Base-by-base conservation (phyloP, 2,888 invertebrate genomes). In the Campopleginae sp. region DNA sequence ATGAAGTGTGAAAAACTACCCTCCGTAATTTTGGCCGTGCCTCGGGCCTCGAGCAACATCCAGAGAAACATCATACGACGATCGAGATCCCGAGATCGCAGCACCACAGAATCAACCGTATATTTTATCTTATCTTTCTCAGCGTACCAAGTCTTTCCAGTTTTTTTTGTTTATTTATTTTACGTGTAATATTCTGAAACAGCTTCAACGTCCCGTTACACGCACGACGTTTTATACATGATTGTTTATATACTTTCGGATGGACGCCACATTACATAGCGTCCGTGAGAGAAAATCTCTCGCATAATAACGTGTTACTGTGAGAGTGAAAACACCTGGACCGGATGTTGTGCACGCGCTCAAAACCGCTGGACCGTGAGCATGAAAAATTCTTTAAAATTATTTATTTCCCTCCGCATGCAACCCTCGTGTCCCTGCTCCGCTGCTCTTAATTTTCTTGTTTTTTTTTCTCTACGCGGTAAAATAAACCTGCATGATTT, bases 241-340 rank as follows among this genome's bases (percentile, higher is more conserved):
- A 54, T 66, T n/a, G 19, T 74, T n/a, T 61, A 61, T 48, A 48
- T 31, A 72, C 48, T 12, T 31, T 46, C 10, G 19, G 33, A 6
- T 8, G 31, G 27, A 44, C 71, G 27, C 23, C 23, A 58, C n/a
- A 38, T 54, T 38, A 54, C 54, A 10, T 74, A 6, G 17, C 42
- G 51, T n/a, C 51, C 51, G 77, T 77, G 76, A 77, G 76, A 77
- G 66, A 66, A 77, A 77, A 77, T 71, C 79, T 51, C 75, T 72
- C 72, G 84, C 77, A 78, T 79, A 81, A 75, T 79, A 82, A 79
- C 76, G 79, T 66, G 33, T 48, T 17, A 46, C 7, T 61, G 48
- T 71, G 76, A 85, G 82, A 85, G 85, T 80, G 79, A 76, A 80
- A 85, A 85, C 85, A 85, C 85, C 85, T 85, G 85, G 85, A 85